A percentile compares a stretch with the other conserved stretches of the same genome.
These are phyloP conservation scores for Pseudanteris insignis DNA, from an alignment of 2,888 invertebrate genomes.

Conservation along the genomic window DNA sequence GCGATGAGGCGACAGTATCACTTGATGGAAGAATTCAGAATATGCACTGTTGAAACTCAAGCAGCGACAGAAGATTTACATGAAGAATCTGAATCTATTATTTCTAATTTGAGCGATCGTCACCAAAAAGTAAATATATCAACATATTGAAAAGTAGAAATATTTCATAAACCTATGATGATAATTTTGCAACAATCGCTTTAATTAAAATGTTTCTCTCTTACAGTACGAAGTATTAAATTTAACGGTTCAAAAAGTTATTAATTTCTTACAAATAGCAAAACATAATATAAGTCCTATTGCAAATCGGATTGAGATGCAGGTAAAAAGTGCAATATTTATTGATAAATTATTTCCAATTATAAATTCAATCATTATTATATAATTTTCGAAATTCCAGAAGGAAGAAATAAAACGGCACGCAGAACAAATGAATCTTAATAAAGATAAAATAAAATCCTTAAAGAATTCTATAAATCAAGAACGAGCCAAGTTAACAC, in stretches of 20 bases:
- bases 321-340: too few relatives aligned
- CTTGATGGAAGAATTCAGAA: slow-evolving; percentile 60
- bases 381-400: slow-evolving; percentile 41
- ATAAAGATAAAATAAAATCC: slow-evolving; percentile 55
- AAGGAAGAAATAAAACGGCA: slow-evolving; percentile 53
- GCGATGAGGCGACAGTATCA: slow-evolving; percentile 55
- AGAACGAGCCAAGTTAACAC: slow-evolving; percentile 49
- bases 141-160: too few relatives aligned
- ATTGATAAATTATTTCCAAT: too few relatives aligned
- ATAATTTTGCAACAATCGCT: too few relatives aligned
- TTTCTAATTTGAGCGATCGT: slow-evolving; percentile 53
- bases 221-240: slow-evolving; percentile 55
- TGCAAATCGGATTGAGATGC: slow-evolving; percentile 53
- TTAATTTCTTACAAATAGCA: slow-evolving; percentile 52
- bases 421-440: slow-evolving; percentile 52
- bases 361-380: too few relatives aligned
- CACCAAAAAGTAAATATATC: slow-evolving; percentile 54
- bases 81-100: slow-evolving; percentile 56
- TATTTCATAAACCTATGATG: too few relatives aligned
- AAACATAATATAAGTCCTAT: slow-evolving; percentile 52
- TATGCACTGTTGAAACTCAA: slow-evolving; percentile 62
- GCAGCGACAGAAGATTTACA: slow-evolving; percentile 60
- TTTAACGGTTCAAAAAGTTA: slow-evolving; percentile 50
- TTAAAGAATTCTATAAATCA: slow-evolving; percentile 61
- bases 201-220: too few relatives aligned